Evolutionary conservation across 2,888 invertebrate genomes (phyloP), one percentile per base, ranked within the genome.

Genomic region (Anodontia alba): DNA sequence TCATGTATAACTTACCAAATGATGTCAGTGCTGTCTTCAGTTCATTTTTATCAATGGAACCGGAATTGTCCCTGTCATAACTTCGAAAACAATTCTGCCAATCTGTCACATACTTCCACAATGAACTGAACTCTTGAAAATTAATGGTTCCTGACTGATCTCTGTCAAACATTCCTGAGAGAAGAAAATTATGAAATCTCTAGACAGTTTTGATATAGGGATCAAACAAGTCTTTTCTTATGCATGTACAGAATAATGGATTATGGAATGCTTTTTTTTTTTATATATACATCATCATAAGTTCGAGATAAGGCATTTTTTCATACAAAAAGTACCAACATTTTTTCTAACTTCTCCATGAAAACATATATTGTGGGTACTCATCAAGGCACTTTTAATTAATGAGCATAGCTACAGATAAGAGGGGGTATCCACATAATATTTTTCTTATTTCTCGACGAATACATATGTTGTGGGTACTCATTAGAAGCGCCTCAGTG

Each of bases 41-140:
- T 95, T 99, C 99, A 74, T 96, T 95, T 89, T 96, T 96, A 95
- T 99, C 99, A 88, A 99, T 99, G 91, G 97, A 97, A 33, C 99
- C 96, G 17, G 95, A 95, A 92, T 96, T 97, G 93, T 99, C 99
- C 62, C 97, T 95, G 94, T 99, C 99, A 94, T 98, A 99, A 0
- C 97, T 97, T 62, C 97, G 96, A 95, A 99, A 99, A 94, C 98
- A 98, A 92, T 96, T 97, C 93, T 99, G 98, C 99, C 99, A 99
- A 92, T 99, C 99, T 8, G 97, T 98, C 0, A 99, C 98, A 95
- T 99, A 99, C 94, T 98, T 98, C 99, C 99, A 99, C 0, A 99
- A 95, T 0, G 98, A 97, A 70, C 97, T 97, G 95, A 99, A 99
- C 94, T 99, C 99, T 91, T 98, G 97, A 95, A 99, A 99, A 90